A percentile compares a stretch with the other conserved stretches of the same genome.
Conservation (phyloP, 2,113 vertebrate species). For the Rutilus rutilus region DNA sequence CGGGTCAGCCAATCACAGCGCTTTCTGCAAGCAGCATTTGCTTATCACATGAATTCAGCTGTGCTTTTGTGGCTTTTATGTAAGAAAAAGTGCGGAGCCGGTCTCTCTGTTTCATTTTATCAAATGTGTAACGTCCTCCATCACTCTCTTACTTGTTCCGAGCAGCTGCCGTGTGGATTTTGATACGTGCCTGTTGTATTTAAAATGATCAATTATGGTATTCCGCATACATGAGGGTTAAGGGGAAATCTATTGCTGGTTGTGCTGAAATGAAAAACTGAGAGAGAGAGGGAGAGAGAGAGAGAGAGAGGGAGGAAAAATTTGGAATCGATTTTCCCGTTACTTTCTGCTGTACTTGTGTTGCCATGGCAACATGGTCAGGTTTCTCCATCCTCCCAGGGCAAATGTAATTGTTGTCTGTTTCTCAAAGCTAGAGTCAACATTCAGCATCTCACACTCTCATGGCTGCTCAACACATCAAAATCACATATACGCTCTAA, state of each 20-base stretch:
- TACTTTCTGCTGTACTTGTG: constrained; percentile 81
- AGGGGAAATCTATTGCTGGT: constrained; percentile 64
- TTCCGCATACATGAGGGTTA: constrained; percentile 45
- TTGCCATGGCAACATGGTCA: constrained; percentile 83
- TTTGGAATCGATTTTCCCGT: constrained; percentile 80
- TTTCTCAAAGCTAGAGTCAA: constrained; percentile 72
- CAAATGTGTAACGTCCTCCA: background rate
- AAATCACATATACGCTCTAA: constrained; percentile 42
- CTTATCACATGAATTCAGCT: constrained; percentile 80
- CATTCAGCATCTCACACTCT: constrained; percentile 61
- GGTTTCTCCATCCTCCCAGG: constrained; percentile 79
- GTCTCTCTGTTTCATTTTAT: background rate
- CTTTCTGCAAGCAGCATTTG: constrained; percentile 58
- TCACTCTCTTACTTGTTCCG: background rate
- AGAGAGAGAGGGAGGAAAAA: constrained; percentile 45
- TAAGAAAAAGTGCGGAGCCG: constrained; percentile 13
- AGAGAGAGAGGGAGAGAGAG: constrained; percentile 55
- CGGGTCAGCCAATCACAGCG: constrained; percentile 69
- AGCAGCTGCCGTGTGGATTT: background rate
- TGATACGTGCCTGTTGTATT: constrained; percentile 1
- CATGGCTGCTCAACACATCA: constrained; percentile 28
- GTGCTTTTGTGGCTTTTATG: constrained; percentile 51
- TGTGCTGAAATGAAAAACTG: constrained; percentile 64
- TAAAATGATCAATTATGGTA: constrained; percentile 10
- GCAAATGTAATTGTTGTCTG: constrained; percentile 81